Evolutionary conservation across 2,888 invertebrate genomes (phyloP).

Genomic region (Eupithecia subfuscata): DNA sequence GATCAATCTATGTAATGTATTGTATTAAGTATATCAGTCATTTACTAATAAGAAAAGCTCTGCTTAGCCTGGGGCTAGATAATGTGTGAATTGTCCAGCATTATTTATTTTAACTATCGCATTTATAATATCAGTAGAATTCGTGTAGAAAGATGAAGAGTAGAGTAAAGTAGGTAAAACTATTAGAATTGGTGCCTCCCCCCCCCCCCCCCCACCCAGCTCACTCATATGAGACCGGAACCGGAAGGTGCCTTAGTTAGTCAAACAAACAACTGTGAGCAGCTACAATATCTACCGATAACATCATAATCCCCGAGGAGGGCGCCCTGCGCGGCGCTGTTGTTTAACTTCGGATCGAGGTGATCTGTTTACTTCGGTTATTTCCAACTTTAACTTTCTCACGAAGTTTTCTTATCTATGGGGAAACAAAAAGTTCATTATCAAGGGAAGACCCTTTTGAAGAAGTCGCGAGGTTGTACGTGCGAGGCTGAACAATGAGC

Average conservation of each 20-base stretch:
- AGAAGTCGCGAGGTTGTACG: not conserved
- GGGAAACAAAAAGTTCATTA: slow-evolving; percentile 1
- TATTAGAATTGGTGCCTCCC: not conserved
- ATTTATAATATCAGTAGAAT: too few species aligned
- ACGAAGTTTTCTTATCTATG: not conserved
- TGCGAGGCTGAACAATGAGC: not conserved
- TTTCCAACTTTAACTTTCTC: not conserved
- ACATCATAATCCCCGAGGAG: not conserved
- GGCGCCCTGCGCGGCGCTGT: not conserved
- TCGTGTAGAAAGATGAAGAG: not conserved
- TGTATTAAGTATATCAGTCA: too few species aligned
- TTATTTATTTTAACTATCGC: too few species aligned
- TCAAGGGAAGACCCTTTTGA: not conserved
- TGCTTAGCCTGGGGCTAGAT: too few species aligned
- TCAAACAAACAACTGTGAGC: too few species aligned
- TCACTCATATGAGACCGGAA: too few species aligned
- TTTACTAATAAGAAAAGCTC: too few species aligned
- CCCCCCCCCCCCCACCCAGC: not conserved
- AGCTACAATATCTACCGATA: not conserved
- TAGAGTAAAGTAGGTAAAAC: not conserved
- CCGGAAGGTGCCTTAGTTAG: not conserved
- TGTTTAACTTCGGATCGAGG: not conserved
- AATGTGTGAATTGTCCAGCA: too few species aligned
- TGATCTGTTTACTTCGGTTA: not conserved
- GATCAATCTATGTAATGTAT: too few species aligned